Base-by-base conservation (phyloP, 2,888 invertebrate species). In the Mesorhabditis belari region DNA sequence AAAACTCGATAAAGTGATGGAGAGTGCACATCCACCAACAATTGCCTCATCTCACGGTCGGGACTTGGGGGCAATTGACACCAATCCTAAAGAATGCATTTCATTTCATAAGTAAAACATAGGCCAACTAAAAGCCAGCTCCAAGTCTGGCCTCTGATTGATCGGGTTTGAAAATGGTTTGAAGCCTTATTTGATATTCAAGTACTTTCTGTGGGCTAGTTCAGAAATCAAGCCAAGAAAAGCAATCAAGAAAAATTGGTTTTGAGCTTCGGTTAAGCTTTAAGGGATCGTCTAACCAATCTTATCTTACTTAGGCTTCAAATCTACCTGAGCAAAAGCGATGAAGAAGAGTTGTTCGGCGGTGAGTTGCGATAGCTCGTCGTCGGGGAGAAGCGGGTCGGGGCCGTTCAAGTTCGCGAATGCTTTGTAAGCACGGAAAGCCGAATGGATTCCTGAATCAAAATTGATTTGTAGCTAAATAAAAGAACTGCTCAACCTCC, bases 381-480 rank as follows among this genome's bases (percentile, higher is more conserved):
- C 60, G 51, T 74, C 78, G 19, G 78, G 77, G n/a, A 78, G 66
- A 12, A 49, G 61, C n/a, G 73, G 70, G 52, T 79, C 77, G 6
- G 71, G 66, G 26, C 77, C 78, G 44, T 71, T 66, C 4, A 76
- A 64, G 35, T 70, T 60, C 5, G 71, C 66, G 52, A 67, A 71
- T 55, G 70, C 70, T 29, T 71, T 69, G 65, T 76, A 76, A 9
- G 78, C 77, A 29, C 73, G 67, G 67, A 63, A 79, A 0, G 78
- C 76, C 3, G 78, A 69, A 57, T 76, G 76, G 49, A 78, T 78
- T 6, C 84, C 83, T 44, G 81, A 81, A 67, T 82, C 82, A 64
- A 81, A 29, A 26, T 29, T 6, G 17, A 49, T 49, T 25, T 23
- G 27, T 17, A 25, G 6, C 19, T 2, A 28, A 25, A 25, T 54